Percentiles rank a stretch among this genome's conserved stretches.
Evolutionary conservation across 2,888 invertebrate genomes (phyloP).

Genomic region (Octodonta nipae): DNA sequence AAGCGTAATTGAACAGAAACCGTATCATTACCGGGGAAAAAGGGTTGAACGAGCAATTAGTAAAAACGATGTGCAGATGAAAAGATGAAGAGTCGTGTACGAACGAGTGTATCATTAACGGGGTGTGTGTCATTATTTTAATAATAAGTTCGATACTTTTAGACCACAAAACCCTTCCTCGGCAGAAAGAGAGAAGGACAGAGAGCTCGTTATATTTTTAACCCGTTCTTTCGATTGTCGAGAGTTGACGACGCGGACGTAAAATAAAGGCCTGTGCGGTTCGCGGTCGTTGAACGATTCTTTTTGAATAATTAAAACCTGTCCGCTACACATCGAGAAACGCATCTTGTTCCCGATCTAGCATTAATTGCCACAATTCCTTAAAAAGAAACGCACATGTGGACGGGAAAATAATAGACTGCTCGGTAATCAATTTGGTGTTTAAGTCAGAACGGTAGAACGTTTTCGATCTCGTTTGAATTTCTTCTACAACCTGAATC

Average conservation of each 20-base stretch:
- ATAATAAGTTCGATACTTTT: constrained; percentile 24
- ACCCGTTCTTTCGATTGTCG: constrained; percentile 18
- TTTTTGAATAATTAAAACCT: constrained; percentile 29
- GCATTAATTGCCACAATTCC: constrained; percentile 20
- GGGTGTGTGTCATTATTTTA: constrained; percentile 28
- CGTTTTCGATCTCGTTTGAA: too few species aligned
- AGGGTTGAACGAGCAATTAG: constrained; percentile 25
- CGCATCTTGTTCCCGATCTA: constrained; percentile 19
- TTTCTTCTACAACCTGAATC: too few species aligned
- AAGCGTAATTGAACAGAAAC: too few species aligned
- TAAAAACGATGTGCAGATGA: constrained; percentile 23
- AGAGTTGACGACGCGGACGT: constrained; percentile 12
- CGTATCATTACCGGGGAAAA: too few species aligned
- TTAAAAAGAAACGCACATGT: too few species aligned
- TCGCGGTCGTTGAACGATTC: constrained; percentile 10
- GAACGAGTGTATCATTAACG: constrained; percentile 24
- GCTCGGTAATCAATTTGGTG: too few species aligned
- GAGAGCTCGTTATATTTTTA: constrained; percentile 18
- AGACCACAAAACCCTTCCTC: constrained; percentile 8
- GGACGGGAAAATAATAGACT: too few species aligned
- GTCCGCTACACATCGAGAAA: constrained; percentile 23
- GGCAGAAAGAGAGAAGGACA: too few species aligned
- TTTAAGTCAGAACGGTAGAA: too few species aligned
- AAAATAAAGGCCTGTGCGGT: constrained; percentile 25
- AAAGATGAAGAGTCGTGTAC: constrained; percentile 23